Percentiles rank a stretch among this genome's conserved stretches.
These are phyloP conservation scores for Diachasmimorpha longicaudata DNA, from an alignment of 1,140 invertebrate species.

Conservation along the genomic window DNA sequence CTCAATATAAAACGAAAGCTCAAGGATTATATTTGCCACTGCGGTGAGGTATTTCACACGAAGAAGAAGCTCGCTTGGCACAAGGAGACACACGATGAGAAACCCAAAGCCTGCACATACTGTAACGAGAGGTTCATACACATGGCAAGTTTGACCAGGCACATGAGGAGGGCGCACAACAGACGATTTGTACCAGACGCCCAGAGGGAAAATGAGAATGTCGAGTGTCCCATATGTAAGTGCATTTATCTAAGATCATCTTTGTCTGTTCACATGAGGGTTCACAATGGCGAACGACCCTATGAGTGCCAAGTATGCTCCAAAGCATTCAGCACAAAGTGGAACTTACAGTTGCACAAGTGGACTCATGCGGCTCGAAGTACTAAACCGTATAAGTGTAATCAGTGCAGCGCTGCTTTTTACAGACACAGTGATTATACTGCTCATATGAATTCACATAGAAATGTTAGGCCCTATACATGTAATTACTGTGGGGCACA, in stretches of 20 bases:
- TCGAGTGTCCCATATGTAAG: conserved; percentile 81
- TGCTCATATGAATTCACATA: conserved; percentile 84
- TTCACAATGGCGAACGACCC: conserved; percentile 76
- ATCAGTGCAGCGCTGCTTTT: conserved; percentile 82
- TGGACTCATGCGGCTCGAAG: conserved; percentile 87
- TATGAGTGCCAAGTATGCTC: conserved; percentile 83
- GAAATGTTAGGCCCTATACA: conserved; percentile 81
- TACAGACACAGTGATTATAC: conserved; percentile 79
- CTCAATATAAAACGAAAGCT: conserved; percentile 70
- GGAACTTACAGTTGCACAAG: conserved; percentile 86
- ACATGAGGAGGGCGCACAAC: conserved; percentile 82
- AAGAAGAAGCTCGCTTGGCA: conserved; percentile 85
- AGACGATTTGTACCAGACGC: conserved; percentile 73
- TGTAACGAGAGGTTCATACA: conserved; percentile 87
- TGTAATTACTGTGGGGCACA: conserved; percentile 93
- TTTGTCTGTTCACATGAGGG: conserved; percentile 80
- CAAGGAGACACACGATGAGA: conserved; percentile 81
- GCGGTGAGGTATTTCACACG: conserved; percentile 81
- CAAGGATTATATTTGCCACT: conserved; percentile 81
- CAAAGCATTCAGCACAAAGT: conserved; percentile 85
- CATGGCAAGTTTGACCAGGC: conserved; percentile 78
- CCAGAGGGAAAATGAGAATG: conserved; percentile 70
- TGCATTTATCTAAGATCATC: conserved; percentile 79
- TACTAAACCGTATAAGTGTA: conserved; percentile 85
- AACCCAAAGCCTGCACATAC: conserved; percentile 81